phyloP scores from a whole-genome alignment of 2,113 vertebrate species.

The Epinephelus cyanopodus region DNA sequence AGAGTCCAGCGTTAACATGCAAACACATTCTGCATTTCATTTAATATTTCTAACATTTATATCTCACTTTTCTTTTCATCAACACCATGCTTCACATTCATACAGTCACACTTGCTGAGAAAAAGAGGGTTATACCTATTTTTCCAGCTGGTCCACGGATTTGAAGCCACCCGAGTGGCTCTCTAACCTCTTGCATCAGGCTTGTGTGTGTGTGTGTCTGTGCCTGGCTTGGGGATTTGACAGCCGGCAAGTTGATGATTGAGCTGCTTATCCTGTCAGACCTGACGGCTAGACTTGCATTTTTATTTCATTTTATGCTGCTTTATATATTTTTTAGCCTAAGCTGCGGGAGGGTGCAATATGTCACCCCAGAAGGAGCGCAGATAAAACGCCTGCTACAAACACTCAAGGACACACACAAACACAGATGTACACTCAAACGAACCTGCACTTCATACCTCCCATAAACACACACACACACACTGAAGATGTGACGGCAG shows the following conservation, averaged over 20 bases:
- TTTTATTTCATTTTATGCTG: slow-evolving; percentile 63
- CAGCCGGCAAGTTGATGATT: slow-evolving; percentile 69
- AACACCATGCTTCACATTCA: background rate
- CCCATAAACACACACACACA: slow-evolving; percentile 30
- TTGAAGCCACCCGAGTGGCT: slow-evolving; percentile 8
- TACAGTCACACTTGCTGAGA: background rate
- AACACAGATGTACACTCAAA: slow-evolving; percentile 59
- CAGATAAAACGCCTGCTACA: slow-evolving; percentile 53
- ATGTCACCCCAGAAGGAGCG: slow-evolving; percentile 53
- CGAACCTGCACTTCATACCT: slow-evolving; percentile 48
- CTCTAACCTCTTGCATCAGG: slow-evolving; percentile 39
- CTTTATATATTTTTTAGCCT: slow-evolving; percentile 52
- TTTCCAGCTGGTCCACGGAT: slow-evolving; percentile 26
- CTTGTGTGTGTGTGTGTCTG: slow-evolving; percentile 29
- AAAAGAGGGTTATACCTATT: background rate
- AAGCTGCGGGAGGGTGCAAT: slow-evolving; percentile 38
- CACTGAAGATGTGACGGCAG: slow-evolving; percentile 68
- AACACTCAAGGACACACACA: slow-evolving; percentile 63
- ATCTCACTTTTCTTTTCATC: background rate
- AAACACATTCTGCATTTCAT: slow-evolving; percentile 7
- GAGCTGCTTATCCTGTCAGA: slow-evolving; percentile 71
- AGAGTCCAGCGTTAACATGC: background rate
- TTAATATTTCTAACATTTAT: background rate
- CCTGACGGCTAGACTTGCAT: slow-evolving; percentile 57
- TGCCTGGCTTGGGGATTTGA: slow-evolving; percentile 51